Evolutionary conservation across 2,113 vertebrate genomes (phyloP), one percentile per base, ranked within the genome.

Genomic region (Dissostichus mawsoni): DNA sequence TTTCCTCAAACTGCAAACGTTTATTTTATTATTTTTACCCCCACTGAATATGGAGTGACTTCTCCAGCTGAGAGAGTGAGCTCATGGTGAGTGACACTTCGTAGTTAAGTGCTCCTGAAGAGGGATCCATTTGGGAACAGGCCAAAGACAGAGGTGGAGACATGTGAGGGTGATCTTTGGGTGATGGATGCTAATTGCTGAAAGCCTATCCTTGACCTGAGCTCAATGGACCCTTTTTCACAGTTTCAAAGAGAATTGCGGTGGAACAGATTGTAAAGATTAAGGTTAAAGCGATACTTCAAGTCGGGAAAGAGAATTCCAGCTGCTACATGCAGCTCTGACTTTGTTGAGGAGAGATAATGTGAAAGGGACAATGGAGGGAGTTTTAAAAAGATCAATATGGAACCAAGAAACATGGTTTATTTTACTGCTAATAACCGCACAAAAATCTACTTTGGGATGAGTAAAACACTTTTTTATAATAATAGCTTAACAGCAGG

Each of bases 121-220:
- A 78, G 68, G 48, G 57, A 83, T 71, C 78, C 74, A 69, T 87
- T 68, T 82, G 65, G 62, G 20, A 68, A 67, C 2, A 2, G 66
- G 53, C 68, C 64, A 64, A 13, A 83, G 79, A 72, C 59, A 45
- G 64, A 78, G 52, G 56, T 71, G 71, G 20, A 69, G 50, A 78
- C 51, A 55, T 74, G 74, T 57, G 52, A 72, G 62, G 62, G 61
- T 82, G 78, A 83, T 75, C 58, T 68, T 64, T 61, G 59, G 78
- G 69, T 88, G 80, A 90, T 82, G 82, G 82, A 90, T 90, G 63
- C 78, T 88, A 89, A 88, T 90, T 88, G 76, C 81, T 86, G 67
- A 89, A 78, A 90, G 61, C 63, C 45, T 68, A 71, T 78, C 51
- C 59, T 47, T 73, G 76, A 87, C 81, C 82, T 71, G 47, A 66